Conservation (phyloP, 2,888 invertebrate species). For the Gordius sp. region DNA sequence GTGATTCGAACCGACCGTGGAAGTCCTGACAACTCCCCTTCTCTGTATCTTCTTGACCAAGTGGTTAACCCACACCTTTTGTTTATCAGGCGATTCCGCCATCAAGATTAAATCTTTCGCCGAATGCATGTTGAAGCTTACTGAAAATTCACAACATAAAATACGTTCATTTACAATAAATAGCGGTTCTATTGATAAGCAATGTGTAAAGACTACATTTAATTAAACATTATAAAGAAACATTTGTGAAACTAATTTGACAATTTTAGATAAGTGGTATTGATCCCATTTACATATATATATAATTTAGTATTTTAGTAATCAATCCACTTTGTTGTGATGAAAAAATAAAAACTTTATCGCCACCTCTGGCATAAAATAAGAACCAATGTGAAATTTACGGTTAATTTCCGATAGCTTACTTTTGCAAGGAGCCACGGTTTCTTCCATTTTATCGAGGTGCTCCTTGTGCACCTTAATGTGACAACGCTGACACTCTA, state of each 20-base stretch:
- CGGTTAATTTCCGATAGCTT: no score
- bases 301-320: no score
- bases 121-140: not conserved
- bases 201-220: no score
- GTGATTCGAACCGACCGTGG: no score
- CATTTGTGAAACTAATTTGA: no score
- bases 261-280: no score
- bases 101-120: slow-evolving; percentile 6
- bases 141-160: not conserved
- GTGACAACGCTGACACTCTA: slow-evolving; percentile 82
- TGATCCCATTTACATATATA: no score
- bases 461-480: slow-evolving; percentile 94
- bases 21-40: not conserved
- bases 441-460: slow-evolving; percentile 32
- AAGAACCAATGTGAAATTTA: no score
- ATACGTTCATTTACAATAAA: not conserved
- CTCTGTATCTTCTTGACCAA: not conserved
- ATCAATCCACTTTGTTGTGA: no score
- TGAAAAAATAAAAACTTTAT: no score
- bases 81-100: not conserved
- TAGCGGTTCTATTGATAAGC: not conserved
- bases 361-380: no score
- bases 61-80: not conserved
- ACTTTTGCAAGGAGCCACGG: slow-evolving; percentile 4
- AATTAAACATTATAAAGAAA: no score